Evolutionary conservation across 2,113 vertebrate genomes (phyloP), one percentile per base, ranked within the genome.

Genomic region (Tringa solitaria): DNA sequence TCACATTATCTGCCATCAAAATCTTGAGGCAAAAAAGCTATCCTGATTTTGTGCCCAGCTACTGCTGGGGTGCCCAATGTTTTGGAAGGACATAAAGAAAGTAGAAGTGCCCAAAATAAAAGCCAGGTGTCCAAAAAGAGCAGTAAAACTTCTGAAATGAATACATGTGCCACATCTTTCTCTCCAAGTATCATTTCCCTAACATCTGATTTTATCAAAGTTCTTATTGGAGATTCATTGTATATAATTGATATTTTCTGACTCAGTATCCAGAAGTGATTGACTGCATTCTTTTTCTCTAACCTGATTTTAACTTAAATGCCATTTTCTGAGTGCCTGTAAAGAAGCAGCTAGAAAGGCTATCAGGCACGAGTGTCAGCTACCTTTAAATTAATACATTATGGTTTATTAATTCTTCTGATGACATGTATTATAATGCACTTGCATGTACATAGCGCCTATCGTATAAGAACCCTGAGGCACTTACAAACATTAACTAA

Each of bases 401-500:
- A 67, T 46, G 75, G 81, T 89, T 91, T 95, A 89, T 85, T 95
- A 96, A 95, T 96, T 97, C 96, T 96, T 73, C 93, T 77, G 74
- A 51, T 74, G 92, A 91, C 89, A 84, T 9, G 50, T 69, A 73
- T 87, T 89, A 77, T 93, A 91, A 95, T 46, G 35, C 78, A 90
- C 90, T 90, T 24, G 70, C 95, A 87, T 85, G 94, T 85, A 80
- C 81, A 54, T 28, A 61, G 41, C 0, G 12, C 74, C 94, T 79
- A 85, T 33, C 46, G 6, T 63, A 18, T 96, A 93, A 96, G 94
- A 94, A 63, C 94, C 86, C 95, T 54, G 91, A 96, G 89, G 82
- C 94, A 96, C 92, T 92, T 95, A 95, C 94, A 96, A 93, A 96
- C 94, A 95, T 61, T 84, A 92, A 89, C 93, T 96, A 96, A 92